A percentile compares a stretch with the other conserved stretches of the same genome.
Evolutionary conservation across 2,888 invertebrate genomes (phyloP).

Genomic region (Elmis aenea): DNA sequence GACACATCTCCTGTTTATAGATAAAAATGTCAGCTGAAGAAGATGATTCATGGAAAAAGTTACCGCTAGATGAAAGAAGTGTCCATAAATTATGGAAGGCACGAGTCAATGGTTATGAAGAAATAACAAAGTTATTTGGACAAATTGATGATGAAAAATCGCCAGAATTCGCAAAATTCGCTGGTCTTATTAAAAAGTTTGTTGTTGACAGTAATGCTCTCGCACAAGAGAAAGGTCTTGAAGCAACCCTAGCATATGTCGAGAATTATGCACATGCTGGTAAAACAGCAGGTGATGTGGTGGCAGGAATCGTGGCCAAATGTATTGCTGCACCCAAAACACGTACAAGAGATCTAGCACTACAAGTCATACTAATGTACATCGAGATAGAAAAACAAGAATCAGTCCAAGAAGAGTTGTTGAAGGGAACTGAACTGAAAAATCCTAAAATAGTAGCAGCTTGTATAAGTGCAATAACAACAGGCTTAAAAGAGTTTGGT

Average conservation of each 20-base stretch:
- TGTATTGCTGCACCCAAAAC: slow-evolving; percentile 88
- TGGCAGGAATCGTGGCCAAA: slow-evolving; percentile 74
- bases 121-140: slow-evolving; percentile 82
- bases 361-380: slow-evolving; percentile 88
- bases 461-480: slow-evolving; percentile 69
- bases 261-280: slow-evolving; percentile 86
- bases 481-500: slow-evolving; percentile 84
- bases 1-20: too few species aligned
- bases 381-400: slow-evolving; percentile 96
- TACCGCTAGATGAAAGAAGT: slow-evolving; percentile 85
- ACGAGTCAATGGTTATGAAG: slow-evolving; percentile 89
- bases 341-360: slow-evolving; percentile 85
- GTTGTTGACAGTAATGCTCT: slow-evolving; percentile 90
- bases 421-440: slow-evolving; percentile 92
- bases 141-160: slow-evolving; percentile 90
- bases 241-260: slow-evolving; percentile 84
- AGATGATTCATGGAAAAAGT: slow-evolving; percentile 81
- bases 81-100: slow-evolving; percentile 96
- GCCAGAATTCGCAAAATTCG: slow-evolving; percentile 87
- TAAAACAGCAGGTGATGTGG: slow-evolving; percentile 83
- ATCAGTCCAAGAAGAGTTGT: slow-evolving; percentile 78
- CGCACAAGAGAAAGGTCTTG: slow-evolving; percentile 93
- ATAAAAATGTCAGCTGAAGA: slow-evolving; percentile 61
- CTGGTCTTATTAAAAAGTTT: slow-evolving; percentile 90
- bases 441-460: slow-evolving; percentile 93